A percentile compares a stretch with the other conserved stretches of the same genome.
Evolutionary conservation across 2,113 vertebrate genomes (phyloP).

Genomic region (Terrapene triunguis): DNA sequence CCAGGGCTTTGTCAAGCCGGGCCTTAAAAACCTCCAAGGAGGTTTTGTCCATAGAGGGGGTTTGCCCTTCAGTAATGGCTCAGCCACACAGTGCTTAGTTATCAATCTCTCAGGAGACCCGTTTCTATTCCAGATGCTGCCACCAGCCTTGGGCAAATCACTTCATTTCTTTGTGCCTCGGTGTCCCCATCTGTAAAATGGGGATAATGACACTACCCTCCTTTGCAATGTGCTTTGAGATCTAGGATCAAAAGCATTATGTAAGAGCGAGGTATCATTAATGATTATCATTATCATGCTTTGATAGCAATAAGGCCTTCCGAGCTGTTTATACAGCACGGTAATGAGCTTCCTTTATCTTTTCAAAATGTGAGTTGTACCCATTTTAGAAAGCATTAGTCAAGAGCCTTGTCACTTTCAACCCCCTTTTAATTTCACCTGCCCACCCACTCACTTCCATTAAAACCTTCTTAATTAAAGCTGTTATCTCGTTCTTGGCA

Average conservation of each 20-base stretch:
- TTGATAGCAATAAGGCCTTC: background rate
- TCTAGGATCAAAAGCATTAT: background rate
- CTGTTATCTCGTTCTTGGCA: background rate
- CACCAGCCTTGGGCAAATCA: fast-evolving
- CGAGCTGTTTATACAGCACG: background rate
- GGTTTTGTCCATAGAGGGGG: too few relatives aligned
- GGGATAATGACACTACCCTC: background rate
- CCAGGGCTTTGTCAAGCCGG: too few relatives aligned
- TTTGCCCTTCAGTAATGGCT: background rate
- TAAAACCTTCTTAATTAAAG: slow-evolving; percentile 43
- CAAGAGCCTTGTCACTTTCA: background rate
- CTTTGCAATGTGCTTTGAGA: background rate
- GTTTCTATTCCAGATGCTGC: too few relatives aligned
- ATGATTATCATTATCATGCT: background rate
- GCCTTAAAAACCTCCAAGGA: too few relatives aligned
- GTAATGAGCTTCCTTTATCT: slow-evolving; percentile 34
- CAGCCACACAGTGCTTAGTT: background rate
- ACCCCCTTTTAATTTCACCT: background rate
- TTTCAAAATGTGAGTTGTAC: slow-evolving; percentile 41
- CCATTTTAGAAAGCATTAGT: slow-evolving; percentile 33
- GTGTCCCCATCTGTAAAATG: background rate
- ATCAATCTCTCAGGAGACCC: background rate
- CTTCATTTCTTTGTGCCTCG: background rate
- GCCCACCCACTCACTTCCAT: slow-evolving; percentile 39
- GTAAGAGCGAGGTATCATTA: fast-evolving